Base-by-base conservation (phyloP, 2,797 vertebrate species). In the Harpagifer antarcticus region DNA sequence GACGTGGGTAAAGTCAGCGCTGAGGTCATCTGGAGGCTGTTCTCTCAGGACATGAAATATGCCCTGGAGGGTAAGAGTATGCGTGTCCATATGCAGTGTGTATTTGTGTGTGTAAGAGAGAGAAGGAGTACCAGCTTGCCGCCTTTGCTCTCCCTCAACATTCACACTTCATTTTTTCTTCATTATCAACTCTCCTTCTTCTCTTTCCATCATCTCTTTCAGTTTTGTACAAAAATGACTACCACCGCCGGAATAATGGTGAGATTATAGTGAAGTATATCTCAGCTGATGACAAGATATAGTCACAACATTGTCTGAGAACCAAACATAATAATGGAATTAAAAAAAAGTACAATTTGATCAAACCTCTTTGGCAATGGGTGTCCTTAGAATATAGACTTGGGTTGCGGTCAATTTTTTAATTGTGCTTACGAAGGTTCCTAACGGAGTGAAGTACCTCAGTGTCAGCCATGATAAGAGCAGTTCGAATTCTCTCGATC, bases 31-130 rank as follows among this genome's bases (percentile, higher is more conserved):
- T 99, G 98, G 98, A 94, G 82, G 33, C 95, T 99, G 55, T 99
- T 99, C 67, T 94, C 98, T 76, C 98, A 98, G 94, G 98, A 99
- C 89, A 98, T 99, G 96, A 99, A 98, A 81, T 99, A 98, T 0
- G 97, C 98, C 43, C 91, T 98, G 91, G 98, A 99, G 93, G 98
- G 98, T 99, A 93, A 94, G 94, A 57, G 9, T 77, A 13, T 47
- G 60, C 64, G 45, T 66, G 52, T 67, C 9, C 52, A 14, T 33
- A 0, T 31, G 9, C 14, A 2, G 52, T 55, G 14, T 14, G 6
- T 61, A 45, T 52, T 19, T 62, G 44, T 44, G 55, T 33, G 42
- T 45, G 9, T 58, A 3, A n/a, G 47, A 16, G 14, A n/a, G 20
- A 40, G 43, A 45, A 33, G 23, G 58, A 42, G 53, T 58, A 23